These are phyloP conservation scores for Drosophila pseudoananassae DNA, from an alignment of 1,140 invertebrate species.

Conservation along the genomic window DNA sequence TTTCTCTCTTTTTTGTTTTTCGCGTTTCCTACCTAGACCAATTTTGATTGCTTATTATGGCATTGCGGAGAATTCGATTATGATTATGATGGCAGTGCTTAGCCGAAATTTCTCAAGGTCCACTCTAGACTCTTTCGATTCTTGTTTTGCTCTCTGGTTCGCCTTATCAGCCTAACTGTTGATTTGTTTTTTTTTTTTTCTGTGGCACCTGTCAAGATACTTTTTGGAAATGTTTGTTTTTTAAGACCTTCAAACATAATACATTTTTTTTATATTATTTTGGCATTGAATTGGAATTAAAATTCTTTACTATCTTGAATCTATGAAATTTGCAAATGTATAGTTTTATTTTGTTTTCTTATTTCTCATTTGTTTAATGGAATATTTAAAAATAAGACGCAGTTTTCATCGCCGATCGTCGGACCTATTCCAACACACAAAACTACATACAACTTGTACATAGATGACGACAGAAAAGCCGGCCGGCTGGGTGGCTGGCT, in stretches of 20 bases:
- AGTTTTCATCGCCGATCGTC: background rate
- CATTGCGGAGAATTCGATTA: slow-evolving; percentile 22
- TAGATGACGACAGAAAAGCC: slow-evolving; percentile 1
- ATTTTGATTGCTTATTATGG: slow-evolving; percentile 57
- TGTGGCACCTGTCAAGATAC: slow-evolving; percentile 4
- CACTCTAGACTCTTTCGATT: slow-evolving; percentile 39
- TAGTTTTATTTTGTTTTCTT: too few relatives aligned
- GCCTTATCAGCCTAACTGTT: slow-evolving; percentile 22
- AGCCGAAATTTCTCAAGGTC: slow-evolving; percentile 51
- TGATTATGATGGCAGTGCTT: slow-evolving; percentile 14
- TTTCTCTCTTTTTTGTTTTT: slow-evolving; percentile 17
- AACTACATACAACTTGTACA: too few relatives aligned
- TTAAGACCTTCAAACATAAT: background rate
- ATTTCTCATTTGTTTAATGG: too few relatives aligned
- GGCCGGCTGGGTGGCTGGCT: slow-evolving; percentile 14
- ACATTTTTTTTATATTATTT: background rate
- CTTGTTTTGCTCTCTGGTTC: slow-evolving; percentile 60
- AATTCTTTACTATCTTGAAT: background rate
- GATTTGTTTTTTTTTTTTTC: slow-evolving; percentile 23
- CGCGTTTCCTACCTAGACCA: slow-evolving; percentile 42
- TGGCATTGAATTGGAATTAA: background rate
- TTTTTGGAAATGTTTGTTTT: background rate
- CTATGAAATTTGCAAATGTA: too few relatives aligned
- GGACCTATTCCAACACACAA: background rate
- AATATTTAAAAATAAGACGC: background rate